Conservation (phyloP, 2,888 invertebrate species). For the Stenotaenia linearis region DNA sequence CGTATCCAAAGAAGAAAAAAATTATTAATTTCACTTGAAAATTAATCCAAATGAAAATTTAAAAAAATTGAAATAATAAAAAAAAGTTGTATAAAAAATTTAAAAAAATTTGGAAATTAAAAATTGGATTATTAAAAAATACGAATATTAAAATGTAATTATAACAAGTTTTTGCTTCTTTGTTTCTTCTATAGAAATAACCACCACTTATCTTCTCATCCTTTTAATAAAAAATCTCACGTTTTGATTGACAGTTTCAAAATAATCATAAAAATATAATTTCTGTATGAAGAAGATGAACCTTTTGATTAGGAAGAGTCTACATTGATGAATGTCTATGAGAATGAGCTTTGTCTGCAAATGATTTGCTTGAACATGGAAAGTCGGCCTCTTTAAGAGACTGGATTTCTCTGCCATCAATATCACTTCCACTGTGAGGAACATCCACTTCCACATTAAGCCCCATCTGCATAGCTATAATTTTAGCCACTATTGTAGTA, state of each 20-base stretch:
- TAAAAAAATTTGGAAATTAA: neutral
- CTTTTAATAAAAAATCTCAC: neutral
- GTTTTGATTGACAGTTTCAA: neutral
- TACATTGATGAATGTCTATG: neutral
- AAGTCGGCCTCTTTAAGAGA: neutral
- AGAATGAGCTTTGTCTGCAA: neutral
- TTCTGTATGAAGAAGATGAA: neutral
- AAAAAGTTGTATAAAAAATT: neutral
- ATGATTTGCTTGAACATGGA: neutral
- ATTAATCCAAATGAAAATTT: neutral
- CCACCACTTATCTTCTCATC: neutral
- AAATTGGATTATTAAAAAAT: neutral
- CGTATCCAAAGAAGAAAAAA: neutral
- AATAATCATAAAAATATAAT: neutral
- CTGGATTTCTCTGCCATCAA: neutral
- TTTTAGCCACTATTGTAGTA: constrained; percentile 64
- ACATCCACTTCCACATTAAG: constrained; percentile 48
- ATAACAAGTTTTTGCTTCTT: neutral
- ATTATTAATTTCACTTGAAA: neutral
- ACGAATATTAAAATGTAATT: neutral
- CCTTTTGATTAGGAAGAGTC: neutral
- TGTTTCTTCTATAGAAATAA: neutral
- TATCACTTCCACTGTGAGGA: neutral
- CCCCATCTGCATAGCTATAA: constrained; percentile 76
- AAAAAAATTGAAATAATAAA: neutral